These are phyloP conservation scores for Phataginus tricuspis DNA, from an alignment of 2,797 vertebrate species.

Conservation along the genomic window DNA sequence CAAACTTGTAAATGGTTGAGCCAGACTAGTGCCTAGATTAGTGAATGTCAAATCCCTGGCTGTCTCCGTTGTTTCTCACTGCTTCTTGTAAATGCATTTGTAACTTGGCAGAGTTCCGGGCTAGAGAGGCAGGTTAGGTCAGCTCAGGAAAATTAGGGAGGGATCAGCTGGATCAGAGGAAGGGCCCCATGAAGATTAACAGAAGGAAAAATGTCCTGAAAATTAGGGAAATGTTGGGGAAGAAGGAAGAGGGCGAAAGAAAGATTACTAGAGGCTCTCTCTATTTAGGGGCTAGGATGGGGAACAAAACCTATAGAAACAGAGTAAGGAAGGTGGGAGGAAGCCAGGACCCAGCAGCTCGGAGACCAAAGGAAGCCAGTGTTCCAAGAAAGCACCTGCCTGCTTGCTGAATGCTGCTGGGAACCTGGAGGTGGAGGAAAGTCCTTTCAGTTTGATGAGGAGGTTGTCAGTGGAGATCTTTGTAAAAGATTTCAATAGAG, in stretches of 20 bases:
- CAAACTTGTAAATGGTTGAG: background rate
- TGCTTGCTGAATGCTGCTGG: background rate
- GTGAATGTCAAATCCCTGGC: background rate
- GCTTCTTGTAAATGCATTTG: background rate
- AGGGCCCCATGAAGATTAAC: too few relatives aligned
- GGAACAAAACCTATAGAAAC: background rate
- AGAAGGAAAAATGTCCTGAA: too few relatives aligned
- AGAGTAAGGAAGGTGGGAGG: background rate
- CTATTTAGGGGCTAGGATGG: background rate
- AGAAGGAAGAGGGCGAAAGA: background rate
- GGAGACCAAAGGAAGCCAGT: background rate
- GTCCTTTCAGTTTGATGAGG: background rate
- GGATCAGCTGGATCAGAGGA: too few relatives aligned
- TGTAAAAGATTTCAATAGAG: background rate
- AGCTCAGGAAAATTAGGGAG: too few relatives aligned
- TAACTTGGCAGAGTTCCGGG: background rate
- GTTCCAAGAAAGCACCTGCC: background rate
- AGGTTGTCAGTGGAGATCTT: background rate
- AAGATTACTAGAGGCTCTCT: background rate
- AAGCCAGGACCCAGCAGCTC: background rate
- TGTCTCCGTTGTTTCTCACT: background rate
- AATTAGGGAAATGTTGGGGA: background rate
- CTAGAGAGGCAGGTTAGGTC: background rate
- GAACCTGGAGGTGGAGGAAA: background rate
- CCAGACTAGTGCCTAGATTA: background rate